phyloP scores from a whole-genome alignment of 2,888 invertebrate species.

The Polylopha cassiicola region DNA sequence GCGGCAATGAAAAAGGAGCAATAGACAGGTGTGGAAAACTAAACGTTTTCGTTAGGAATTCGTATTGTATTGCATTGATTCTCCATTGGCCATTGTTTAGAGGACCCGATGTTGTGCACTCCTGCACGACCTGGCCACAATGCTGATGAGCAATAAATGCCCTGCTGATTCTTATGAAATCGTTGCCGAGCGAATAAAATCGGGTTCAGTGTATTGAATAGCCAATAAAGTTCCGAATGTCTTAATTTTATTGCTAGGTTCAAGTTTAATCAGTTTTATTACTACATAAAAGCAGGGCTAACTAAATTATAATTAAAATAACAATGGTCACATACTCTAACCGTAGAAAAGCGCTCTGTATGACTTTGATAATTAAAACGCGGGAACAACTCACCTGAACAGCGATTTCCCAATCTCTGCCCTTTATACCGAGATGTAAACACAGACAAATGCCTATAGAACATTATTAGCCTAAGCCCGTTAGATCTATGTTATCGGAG shows the following conservation, averaged over 20 bases:
- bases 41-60: slow-evolving; percentile 60
- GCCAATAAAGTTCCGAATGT: no score
- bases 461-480: slow-evolving; percentile 17
- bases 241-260: no score
- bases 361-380: no score
- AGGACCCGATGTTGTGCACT: slow-evolving; percentile 34
- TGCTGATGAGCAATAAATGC: slow-evolving; percentile 15
- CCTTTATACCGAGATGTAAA: no score
- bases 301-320: no score
- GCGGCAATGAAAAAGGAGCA: slow-evolving; percentile 41
- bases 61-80: slow-evolving; percentile 52
- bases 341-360: no score
- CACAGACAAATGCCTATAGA: slow-evolving; percentile 10
- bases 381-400: no score
- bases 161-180: slow-evolving; percentile 17
- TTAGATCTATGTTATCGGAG: slow-evolving; percentile 27
- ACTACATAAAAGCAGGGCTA: no score
- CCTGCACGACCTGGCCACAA: slow-evolving; percentile 39
- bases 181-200: slow-evolving; percentile 3
- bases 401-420: no score
- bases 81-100: slow-evolving; percentile 50
- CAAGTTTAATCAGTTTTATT: no score
- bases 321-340: no score
- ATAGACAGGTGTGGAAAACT: slow-evolving; percentile 51
- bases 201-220: slow-evolving; percentile 1